Evolutionary conservation across 1,140 invertebrate species (phyloP).

Genomic region (Cotesia typhae): DNA sequence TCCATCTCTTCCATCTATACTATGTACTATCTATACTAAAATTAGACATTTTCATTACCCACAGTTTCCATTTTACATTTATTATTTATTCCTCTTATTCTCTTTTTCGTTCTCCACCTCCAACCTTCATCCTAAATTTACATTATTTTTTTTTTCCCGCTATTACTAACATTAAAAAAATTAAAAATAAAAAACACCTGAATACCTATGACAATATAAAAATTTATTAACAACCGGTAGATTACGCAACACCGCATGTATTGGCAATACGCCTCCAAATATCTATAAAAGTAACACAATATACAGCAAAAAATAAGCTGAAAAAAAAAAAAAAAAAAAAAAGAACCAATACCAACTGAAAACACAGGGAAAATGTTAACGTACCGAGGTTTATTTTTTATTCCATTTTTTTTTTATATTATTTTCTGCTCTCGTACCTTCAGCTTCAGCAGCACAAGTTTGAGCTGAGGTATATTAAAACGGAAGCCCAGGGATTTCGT

Average conservation of each 20-base stretch:
- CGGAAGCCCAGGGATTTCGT: slow-evolving; percentile 40
- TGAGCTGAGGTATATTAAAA: slow-evolving; percentile 43
- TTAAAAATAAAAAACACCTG: too few species aligned
- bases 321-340: too few species aligned
- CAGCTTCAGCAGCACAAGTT: neutral
- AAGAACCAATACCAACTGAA: too few species aligned
- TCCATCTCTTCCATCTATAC: neutral
- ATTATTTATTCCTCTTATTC: slow-evolving; percentile 11
- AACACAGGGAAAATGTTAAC: too few species aligned
- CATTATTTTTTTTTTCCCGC: too few species aligned
- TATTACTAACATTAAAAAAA: too few species aligned
- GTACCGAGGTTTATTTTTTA: too few species aligned
- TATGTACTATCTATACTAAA: neutral
- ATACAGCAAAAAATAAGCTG: too few species aligned
- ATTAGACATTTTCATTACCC: neutral
- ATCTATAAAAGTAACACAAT: too few species aligned
- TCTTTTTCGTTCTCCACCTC: neutral
- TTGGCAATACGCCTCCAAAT: too few species aligned
- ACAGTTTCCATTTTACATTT: neutral
- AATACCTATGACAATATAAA: too few species aligned
- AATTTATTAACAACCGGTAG: slow-evolving; percentile 25
- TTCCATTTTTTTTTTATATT: neutral
- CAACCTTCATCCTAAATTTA: too few species aligned
- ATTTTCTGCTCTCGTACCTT: slow-evolving; percentile 1
- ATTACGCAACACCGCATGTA: slow-evolving; percentile 11